phyloP scores from a whole-genome alignment of 1,140 invertebrate genomes.

The Orchesella cincta region DNA sequence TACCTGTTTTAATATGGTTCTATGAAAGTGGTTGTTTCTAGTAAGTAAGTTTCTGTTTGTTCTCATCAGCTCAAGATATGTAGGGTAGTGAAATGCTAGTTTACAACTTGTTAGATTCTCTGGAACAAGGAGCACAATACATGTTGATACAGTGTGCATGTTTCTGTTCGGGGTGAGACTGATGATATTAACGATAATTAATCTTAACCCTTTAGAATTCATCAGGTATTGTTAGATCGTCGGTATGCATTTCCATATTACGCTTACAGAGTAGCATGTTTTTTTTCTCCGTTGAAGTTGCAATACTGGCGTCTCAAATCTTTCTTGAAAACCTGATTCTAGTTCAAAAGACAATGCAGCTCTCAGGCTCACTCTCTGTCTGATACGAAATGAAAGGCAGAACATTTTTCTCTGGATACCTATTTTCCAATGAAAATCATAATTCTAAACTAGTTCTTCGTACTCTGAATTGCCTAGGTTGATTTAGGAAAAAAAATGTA shows the following conservation, averaged over 20 bases:
- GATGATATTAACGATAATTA: conserved; percentile 34
- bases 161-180: conserved; percentile 9
- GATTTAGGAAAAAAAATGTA: neutral
- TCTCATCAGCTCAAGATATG: too few species aligned
- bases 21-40: too few species aligned
- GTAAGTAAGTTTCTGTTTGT: too few species aligned
- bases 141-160: too few species aligned
- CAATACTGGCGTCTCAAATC: conserved; percentile 16
- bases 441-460: conserved; percentile 18
- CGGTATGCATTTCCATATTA: neutral
- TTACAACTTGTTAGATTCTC: too few species aligned
- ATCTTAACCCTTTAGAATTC: neutral
- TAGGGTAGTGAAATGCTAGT: too few species aligned
- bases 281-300: conserved; percentile 1
- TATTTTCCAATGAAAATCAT: conserved; percentile 24
- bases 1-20: too few species aligned
- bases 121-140: too few species aligned
- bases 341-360: neutral
- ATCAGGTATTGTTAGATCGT: neutral
- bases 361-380: neutral
- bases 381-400: neutral
- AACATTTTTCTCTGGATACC: neutral
- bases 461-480: neutral
- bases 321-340: conserved; percentile 22
- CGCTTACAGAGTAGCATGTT: too few species aligned